A percentile compares a stretch with the other conserved stretches of the same genome.
These are phyloP conservation scores for Leptothorax acervorum DNA, from an alignment of 2,888 invertebrate species.

Conservation along the genomic window DNA sequence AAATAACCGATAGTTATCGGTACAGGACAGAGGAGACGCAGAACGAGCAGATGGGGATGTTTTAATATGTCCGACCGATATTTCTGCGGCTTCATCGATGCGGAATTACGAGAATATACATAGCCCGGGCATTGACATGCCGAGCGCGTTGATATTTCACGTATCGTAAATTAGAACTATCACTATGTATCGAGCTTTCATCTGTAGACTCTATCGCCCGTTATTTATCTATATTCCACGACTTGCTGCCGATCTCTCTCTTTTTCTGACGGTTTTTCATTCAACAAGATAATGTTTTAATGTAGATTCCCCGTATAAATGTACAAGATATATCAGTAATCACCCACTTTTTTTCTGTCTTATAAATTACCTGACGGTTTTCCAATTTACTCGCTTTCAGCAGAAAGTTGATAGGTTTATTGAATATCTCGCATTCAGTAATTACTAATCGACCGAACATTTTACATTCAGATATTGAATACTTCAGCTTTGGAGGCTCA, in stretches of 20 bases:
- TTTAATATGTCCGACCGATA: slow-evolving; percentile 50
- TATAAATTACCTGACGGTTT: slow-evolving; percentile 19
- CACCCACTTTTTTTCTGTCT: neutral
- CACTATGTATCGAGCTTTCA: neutral
- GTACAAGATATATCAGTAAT: neutral
- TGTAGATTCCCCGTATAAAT: neutral
- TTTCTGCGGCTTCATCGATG: slow-evolving; percentile 37
- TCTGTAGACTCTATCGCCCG: neutral
- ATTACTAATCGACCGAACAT: neutral
- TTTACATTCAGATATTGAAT: slow-evolving; percentile 26
- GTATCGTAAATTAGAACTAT: slow-evolving; percentile 43
- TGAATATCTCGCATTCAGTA: neutral
- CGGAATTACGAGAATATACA: slow-evolving; percentile 27
- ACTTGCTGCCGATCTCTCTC: neutral
- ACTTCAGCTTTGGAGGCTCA: neutral
- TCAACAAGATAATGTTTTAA: slow-evolving; percentile 4
- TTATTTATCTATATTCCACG: slow-evolving; percentile 17
- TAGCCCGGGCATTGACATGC: slow-evolving; percentile 21
- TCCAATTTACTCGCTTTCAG: slow-evolving; percentile 27
- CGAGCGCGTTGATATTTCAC: slow-evolving; percentile 28
- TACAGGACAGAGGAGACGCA: slow-evolving; percentile 4
- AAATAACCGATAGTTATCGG: slow-evolving; percentile 52
- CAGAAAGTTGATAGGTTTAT: slow-evolving; percentile 13
- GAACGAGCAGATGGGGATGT: slow-evolving; percentile 38
- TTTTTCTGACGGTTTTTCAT: neutral